A percentile compares a stretch with the other conserved stretches of the same genome.
Evolutionary conservation across 2,113 vertebrate genomes (phyloP).

Genomic region (Phalacrocorax aristotelis): DNA sequence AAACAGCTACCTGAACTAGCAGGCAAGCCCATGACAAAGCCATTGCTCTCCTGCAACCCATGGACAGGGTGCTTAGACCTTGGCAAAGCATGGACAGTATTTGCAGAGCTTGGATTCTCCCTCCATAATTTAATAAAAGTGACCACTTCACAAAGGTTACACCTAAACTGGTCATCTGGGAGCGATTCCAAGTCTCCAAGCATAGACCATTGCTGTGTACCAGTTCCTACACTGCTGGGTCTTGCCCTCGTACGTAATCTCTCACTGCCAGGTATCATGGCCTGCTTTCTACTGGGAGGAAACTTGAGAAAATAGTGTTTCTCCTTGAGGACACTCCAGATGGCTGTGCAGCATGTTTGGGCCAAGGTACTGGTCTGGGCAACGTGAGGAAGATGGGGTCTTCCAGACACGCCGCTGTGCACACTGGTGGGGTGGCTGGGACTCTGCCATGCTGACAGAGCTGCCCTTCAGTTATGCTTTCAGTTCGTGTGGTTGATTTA

Average conservation of each 20-base stretch:
- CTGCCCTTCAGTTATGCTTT: background rate
- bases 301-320: background rate
- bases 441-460: background rate
- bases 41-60: background rate
- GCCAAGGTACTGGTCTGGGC: background rate
- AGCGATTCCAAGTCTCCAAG: background rate
- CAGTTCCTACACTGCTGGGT: background rate
- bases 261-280: fast-evolving
- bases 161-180: too few relatives aligned
- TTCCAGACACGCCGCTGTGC: fast-evolving
- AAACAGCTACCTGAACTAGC: background rate
- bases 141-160: background rate
- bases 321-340: background rate
- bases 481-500: background rate
- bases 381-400: background rate
- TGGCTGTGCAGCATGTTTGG: fast-evolving
- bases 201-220: background rate
- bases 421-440: fast-evolving
- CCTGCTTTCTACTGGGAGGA: background rate
- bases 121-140: background rate
- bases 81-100: background rate
- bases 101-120: background rate
- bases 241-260: background rate
- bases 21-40: background rate
- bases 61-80: background rate